phyloP scores from a whole-genome alignment of 2,113 vertebrate species.

The Eulemur macaco region DNA sequence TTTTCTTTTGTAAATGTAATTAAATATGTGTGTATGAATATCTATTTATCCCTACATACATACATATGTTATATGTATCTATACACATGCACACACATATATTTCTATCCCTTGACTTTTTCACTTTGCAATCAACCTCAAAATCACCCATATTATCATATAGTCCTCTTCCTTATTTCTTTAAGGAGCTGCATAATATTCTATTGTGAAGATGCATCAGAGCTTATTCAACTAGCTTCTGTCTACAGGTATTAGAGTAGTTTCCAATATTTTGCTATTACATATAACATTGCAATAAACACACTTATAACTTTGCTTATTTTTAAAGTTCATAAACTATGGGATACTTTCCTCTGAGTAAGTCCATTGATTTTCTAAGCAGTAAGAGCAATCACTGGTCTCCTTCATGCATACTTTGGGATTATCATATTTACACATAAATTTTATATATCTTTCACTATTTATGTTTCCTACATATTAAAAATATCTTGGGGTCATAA shows the following conservation, averaged over 20 bases:
- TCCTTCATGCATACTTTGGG: background rate
- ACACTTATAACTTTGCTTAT: background rate
- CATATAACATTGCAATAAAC: background rate
- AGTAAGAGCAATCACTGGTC: background rate
- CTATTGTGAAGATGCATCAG: background rate
- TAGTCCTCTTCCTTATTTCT: background rate
- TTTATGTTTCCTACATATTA: background rate
- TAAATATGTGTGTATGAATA: background rate
- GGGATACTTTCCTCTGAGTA: background rate
- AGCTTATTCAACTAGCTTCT: background rate
- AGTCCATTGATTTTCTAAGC: background rate
- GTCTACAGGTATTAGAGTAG: background rate
- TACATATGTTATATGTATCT: background rate
- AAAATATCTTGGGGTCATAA: background rate
- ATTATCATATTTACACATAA: background rate
- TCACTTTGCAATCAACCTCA: background rate
- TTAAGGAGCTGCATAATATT: background rate
- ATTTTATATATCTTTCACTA: background rate
- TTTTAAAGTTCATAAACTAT: background rate
- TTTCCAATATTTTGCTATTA: background rate
- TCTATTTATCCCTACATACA: background rate
- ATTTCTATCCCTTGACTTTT: background rate
- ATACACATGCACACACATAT: background rate
- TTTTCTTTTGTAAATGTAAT: background rate
- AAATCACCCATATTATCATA: background rate